Percentiles rank a stretch among this genome's conserved stretches.
Conservation (phyloP, 2,113 vertebrate genomes). For the Cervus canadensis region DNA sequence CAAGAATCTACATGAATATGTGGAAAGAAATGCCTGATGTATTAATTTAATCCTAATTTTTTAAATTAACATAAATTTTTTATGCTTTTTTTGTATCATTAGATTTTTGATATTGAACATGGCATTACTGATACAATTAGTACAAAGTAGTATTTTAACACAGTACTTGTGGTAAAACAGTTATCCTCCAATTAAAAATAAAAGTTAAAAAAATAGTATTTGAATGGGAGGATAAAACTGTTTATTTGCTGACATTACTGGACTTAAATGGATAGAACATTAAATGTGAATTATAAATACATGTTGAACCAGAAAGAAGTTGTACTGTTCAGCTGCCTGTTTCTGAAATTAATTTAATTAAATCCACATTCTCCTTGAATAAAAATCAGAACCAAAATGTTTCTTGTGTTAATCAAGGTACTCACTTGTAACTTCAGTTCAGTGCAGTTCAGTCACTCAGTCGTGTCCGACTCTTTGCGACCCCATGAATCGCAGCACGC, state of each 20-base stretch:
- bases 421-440: background rate
- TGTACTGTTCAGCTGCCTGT: background rate
- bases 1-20: background rate
- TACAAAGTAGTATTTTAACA: conserved; percentile 14
- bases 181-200: background rate
- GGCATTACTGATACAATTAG: background rate
- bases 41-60: conserved; percentile 36
- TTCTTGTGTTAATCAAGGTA: background rate
- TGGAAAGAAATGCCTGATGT: background rate
- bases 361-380: background rate
- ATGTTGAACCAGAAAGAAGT: background rate
- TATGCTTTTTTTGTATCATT: background rate
- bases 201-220: background rate
- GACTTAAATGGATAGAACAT: background rate
- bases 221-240: background rate
- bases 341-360: conserved; percentile 48
- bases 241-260: background rate
- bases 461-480: no score
- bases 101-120: background rate
- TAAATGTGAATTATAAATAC: conserved; percentile 23
- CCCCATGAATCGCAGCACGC: no score
- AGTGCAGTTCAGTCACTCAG: no score
- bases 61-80: background rate
- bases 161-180: background rate
- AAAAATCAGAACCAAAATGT: conserved; percentile 2